Evolutionary conservation across 2,797 vertebrate species (phyloP), one percentile per base, ranked within the genome.

Genomic region (Intellagama lesueurii): DNA sequence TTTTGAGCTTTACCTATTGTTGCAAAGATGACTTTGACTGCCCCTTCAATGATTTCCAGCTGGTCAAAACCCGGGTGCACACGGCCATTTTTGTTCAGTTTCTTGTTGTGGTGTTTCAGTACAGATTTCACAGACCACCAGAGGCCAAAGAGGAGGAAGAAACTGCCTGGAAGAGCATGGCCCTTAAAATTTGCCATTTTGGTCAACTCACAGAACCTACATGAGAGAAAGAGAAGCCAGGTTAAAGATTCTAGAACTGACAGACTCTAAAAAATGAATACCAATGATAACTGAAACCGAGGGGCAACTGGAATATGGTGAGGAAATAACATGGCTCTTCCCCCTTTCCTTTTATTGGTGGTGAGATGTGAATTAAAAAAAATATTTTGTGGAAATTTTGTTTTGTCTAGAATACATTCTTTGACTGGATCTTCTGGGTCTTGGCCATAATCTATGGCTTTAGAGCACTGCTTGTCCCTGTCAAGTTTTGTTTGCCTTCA

Each of bases 151-250:
- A 99, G 76, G 32, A 99, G 89, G 96, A 99, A 99, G 94, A 99
- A 99, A 26, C 97, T 97, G 70, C 99, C 99, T 0, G 99, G 99
- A 72, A 99, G 97, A 0, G 98, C 98, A 0, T 99, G 99, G 76
- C 99, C 99, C 95, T 98, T 98, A 91, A 99, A 99, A 96, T 98
- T 99, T 0, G 98, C 99, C 99, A 99, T 99, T 35, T 0, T 82
- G 4, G 47, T 79, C 19, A 2, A 35, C 0, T 22, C 72, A 66
- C 40, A 78, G 64, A 1, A 19, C 30, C 93, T 95, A 3, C 49
- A 87, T 91, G 56, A 86, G 85, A 87, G 5, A 79, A 90, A 81
- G n/a, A 64, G 77, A 40, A 56, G 22, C 2, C 35, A 72, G 28
- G 47, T 22, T 73, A 60, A 73, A 26, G 28, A 69, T n/a, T 26